A percentile compares a stretch with the other conserved stretches of the same genome.
These are phyloP conservation scores for Alcis repandata DNA, from an alignment of 2,888 invertebrate species.

Conservation along the genomic window DNA sequence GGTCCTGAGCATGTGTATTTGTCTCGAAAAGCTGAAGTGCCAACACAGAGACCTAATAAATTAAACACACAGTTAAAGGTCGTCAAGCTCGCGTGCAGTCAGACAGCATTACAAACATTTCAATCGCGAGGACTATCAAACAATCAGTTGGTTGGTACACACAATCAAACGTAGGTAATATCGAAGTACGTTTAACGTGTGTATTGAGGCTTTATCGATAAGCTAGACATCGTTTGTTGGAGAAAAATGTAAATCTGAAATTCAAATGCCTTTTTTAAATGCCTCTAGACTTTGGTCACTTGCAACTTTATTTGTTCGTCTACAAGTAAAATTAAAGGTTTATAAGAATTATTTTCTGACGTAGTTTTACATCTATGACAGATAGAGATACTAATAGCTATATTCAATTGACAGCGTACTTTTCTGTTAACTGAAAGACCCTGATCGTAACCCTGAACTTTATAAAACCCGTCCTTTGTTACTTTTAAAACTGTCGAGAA, in stretches of 20 bases:
- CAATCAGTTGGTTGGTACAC: neutral
- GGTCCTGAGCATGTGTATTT: neutral
- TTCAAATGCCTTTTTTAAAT: too few relatives aligned
- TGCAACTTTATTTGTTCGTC: too few relatives aligned
- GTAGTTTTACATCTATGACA: too few relatives aligned
- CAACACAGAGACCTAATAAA: constrained; percentile 36
- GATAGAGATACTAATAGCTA: too few relatives aligned
- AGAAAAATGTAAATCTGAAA: too few relatives aligned
- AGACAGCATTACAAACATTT: constrained; percentile 51
- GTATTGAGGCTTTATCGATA: too few relatives aligned
- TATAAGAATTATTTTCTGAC: too few relatives aligned
- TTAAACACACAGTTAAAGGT: constrained; percentile 44
- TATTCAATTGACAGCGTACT: neutral
- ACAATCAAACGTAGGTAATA: neutral
- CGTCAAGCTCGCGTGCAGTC: constrained; percentile 53
- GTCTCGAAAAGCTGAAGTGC: neutral
- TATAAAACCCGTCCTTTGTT: neutral
- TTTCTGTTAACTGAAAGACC: too few relatives aligned
- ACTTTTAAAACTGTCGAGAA: neutral
- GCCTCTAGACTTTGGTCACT: too few relatives aligned
- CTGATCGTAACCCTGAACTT: neutral
- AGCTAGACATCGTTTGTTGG: too few relatives aligned
- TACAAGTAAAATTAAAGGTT: too few relatives aligned
- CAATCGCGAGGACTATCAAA: constrained; percentile 35
- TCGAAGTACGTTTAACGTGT: neutral